Base-by-base conservation (phyloP, 2,113 vertebrate genomes). In the Gambusia holbrooki region DNA sequence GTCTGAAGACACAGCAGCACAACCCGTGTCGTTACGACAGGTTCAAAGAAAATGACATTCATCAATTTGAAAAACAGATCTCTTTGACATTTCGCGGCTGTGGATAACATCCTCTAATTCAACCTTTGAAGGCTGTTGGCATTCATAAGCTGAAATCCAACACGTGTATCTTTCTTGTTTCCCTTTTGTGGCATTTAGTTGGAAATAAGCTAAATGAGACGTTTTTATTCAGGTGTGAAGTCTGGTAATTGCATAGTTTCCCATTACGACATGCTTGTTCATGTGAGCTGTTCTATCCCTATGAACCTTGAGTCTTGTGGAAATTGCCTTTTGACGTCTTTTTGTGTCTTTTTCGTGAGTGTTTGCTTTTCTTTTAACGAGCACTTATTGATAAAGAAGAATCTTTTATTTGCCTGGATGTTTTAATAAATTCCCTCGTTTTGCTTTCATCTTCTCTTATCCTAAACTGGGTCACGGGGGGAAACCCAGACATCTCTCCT, bases 1-100 rank as follows among this genome's bases (percentile, higher is more conserved):
- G 3, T 17, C 89, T 92, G 80, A 2, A 76, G 87, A 87, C 3
- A 58, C 3, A 71, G 19, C n/a, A 67, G 37, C 12, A 22, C 22
- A 25, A 28, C 4, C 32, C 29, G 19, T 4, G 42, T 13, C 2
- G 2, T 25, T 33, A 37, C 45, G 6, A 51, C 45, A 22, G 35
- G 35, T 37, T 37, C 35, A 37, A 9, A 54, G 22, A 54, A 25
- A 54, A 54, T 2, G 17, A 8, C 48, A 54, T 19, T 22, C 19
- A 54, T 25, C 48, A 54, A 9, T 54, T 22, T 19, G 48, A 25
- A 22, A 54, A 25, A 22, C 6, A 25, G 15, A 54, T 54, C 48
- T 54, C 48, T 37, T 11, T 54, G 48, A 54, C 40, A 54, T 19
- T 54, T 54, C 19, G 19, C 25, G 6, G 22, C 48, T 22, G 19